Percentiles rank a stretch among this genome's conserved stretches.
phyloP scores from a whole-genome alignment of 2,888 invertebrate genomes.

The Nemapogon koenigi region DNA sequence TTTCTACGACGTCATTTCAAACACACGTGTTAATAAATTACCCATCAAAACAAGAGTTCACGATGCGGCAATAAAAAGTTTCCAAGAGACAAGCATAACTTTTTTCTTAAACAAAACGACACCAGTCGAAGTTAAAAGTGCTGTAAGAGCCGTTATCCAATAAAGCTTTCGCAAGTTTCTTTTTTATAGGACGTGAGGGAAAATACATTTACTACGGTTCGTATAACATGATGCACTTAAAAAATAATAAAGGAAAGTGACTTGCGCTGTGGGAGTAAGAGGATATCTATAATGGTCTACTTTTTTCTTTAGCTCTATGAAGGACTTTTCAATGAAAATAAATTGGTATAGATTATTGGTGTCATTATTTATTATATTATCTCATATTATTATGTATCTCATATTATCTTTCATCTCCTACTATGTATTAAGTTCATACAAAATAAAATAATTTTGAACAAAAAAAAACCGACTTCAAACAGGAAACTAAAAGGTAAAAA shows the following conservation, averaged over 20 bases:
- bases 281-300: no score
- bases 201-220: slow-evolving; percentile 14
- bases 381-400: no score
- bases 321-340: no score
- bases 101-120: slow-evolving; percentile 13
- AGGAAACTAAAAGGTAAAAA: no score
- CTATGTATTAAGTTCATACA: no score
- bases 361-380: no score
- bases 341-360: no score
- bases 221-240: slow-evolving; percentile 8
- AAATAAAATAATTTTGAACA: no score
- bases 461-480: no score
- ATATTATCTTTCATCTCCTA: no score
- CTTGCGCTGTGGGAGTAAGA: no score
- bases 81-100: slow-evolving; percentile 23
- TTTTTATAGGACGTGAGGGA: slow-evolving; percentile 31
- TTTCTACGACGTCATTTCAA: neutral
- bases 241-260: slow-evolving; percentile 8
- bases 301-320: no score
- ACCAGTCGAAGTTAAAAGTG: slow-evolving; percentile 30
- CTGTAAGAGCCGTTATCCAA: slow-evolving; percentile 34
- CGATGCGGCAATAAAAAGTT: slow-evolving; percentile 23
- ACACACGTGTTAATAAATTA: slow-evolving; percentile 3
- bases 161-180: slow-evolving; percentile 39
- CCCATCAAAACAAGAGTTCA: neutral